Evolutionary conservation across 2,797 vertebrate genomes (phyloP).

Genomic region (Toxotes lorentzi): DNA sequence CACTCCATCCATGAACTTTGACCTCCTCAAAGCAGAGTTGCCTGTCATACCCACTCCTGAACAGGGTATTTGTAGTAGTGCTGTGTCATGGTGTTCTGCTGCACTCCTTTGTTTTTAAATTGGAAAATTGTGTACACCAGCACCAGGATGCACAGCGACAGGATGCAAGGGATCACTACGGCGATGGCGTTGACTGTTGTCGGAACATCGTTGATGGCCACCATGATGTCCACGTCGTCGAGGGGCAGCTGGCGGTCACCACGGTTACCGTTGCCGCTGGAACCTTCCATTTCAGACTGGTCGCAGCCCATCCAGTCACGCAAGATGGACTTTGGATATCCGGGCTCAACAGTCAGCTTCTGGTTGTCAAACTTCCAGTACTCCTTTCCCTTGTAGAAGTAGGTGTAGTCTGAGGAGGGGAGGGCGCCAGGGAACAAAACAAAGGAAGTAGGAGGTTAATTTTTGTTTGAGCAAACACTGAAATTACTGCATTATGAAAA

Average conservation of each 20-base stretch:
- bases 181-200: conserved; percentile 97
- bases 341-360: conserved; percentile 94
- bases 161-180: conserved; percentile 97
- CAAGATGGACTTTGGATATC: conserved; percentile 96
- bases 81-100: conserved; percentile 89
- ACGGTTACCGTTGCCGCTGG: conserved; percentile 83
- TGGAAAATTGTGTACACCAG: conserved; percentile 98
- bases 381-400: conserved; percentile 98
- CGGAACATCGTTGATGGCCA: conserved; percentile 95
- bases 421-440: background rate
- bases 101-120: conserved; percentile 98
- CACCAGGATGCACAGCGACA: conserved; percentile 97
- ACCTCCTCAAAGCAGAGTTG: conserved; percentile 63
- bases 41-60: conserved; percentile 98
- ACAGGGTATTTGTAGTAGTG: conserved; percentile 98
- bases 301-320: conserved; percentile 99
- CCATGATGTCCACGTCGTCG: conserved; percentile 97
- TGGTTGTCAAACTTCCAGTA: conserved; percentile 99
- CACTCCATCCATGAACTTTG: conserved; percentile 42
- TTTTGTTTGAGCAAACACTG: background rate
- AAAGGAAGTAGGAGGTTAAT: background rate
- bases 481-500: background rate
- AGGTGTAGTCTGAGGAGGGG: conserved; percentile 91
- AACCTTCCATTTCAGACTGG: conserved; percentile 91
- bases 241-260: conserved; percentile 92